phyloP scores from a whole-genome alignment of 2,797 vertebrate species.

The Bradypodion ventrale region DNA sequence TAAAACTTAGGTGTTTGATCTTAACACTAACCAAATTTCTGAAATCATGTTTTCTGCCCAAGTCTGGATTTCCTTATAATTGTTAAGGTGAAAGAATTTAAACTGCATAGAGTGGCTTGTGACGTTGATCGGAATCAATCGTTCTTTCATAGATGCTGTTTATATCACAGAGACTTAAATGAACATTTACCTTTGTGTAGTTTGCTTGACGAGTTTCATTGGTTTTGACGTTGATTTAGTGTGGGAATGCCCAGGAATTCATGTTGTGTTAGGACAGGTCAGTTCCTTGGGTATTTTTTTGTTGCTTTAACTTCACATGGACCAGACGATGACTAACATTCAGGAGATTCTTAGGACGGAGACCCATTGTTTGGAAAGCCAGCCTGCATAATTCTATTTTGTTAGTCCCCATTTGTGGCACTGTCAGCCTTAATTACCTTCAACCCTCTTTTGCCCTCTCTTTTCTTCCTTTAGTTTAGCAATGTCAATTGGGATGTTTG shows the following conservation, averaged over 20 bases:
- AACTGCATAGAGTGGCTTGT: background rate
- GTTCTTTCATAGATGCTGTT: background rate
- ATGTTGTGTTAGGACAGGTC: constrained; percentile 29
- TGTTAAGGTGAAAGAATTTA: background rate
- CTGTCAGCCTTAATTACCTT: constrained; percentile 42
- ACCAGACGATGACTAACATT: constrained; percentile 34
- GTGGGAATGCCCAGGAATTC: constrained; percentile 3
- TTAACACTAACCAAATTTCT: background rate
- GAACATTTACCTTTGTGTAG: background rate
- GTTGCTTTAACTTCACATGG: constrained; percentile 14
- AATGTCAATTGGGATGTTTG: constrained; percentile 28
- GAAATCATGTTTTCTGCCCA: background rate
- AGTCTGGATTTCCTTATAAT: background rate
- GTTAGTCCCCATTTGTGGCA: background rate
- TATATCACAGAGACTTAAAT: background rate
- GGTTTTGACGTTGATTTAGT: constrained; percentile 29
- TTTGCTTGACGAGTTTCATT: background rate
- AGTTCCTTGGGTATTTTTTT: constrained; percentile 34
- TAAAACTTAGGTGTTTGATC: background rate
- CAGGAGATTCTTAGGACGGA: constrained; percentile 13
- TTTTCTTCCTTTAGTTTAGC: constrained; percentile 35
- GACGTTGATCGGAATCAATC: background rate
- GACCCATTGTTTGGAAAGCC: constrained; percentile 42
- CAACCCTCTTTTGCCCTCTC: background rate
- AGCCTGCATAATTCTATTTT: constrained; percentile 19